Base-by-base conservation (phyloP, 2,888 invertebrate species). In the Amphimallon solstitiale region DNA sequence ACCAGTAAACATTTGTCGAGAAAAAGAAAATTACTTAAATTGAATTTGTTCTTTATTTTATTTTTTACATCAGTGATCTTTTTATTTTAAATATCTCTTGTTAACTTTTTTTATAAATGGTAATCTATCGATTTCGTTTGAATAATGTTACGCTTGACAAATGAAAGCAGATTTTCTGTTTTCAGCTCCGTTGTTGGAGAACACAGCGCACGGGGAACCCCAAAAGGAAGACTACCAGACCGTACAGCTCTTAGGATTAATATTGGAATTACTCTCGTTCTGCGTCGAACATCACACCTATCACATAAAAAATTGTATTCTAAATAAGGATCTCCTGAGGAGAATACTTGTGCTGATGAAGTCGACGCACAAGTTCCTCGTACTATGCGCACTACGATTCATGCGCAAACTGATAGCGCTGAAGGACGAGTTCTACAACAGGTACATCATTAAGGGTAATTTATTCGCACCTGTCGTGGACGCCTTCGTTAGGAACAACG, bases 261-360 rank as follows among this genome's bases (percentile, higher is more conserved):
- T 99, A 70, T 85, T 99, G 76, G 98, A 99, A 82, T 87, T 99
- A 75, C 85, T 99, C 72, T 93, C 97, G 40, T 99, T 98, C 85
- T 99, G 98, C 85, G 97, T 99, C 52, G 98, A 99, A 82, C 98
- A 99, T 86, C 99, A 99, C 85, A 94, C 95, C 66, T 97, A 96
- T 86, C 96, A 98, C 86, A 97, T 98, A 84, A 97, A 98, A 83
- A 97, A 97, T 82, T 98, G 96, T 85, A 93, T 98, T 83, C 88
- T 98, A 79, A 95, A 95, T 85, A 97, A 97, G 86, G 97, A 99
- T 85, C 88, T 99, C 74, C 88, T 99, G 72, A 91, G 95, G 81
- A 90, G 95, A 82, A 95, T 98, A 82, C 87, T 99, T 75, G 95
- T 98, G 76, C 88, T 98, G 73, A 96, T 98, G 94, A 93, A 95